A percentile compares a stretch with the other conserved stretches of the same genome.
Evolutionary conservation across 2,113 vertebrate species (phyloP).

Genomic region (Platysternon megacephalum): DNA sequence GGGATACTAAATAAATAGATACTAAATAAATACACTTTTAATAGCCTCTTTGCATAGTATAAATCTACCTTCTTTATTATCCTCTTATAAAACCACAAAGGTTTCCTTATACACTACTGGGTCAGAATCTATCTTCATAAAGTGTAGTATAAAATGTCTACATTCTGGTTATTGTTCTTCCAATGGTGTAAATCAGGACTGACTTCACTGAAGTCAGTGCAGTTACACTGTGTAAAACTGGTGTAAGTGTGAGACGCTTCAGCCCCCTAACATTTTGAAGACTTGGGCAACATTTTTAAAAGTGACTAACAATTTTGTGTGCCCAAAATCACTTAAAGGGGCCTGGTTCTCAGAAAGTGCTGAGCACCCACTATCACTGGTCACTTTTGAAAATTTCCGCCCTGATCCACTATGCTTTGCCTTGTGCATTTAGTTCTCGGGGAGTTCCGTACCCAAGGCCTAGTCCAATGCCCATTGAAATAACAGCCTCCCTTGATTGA

Average conservation of each 20-base stretch:
- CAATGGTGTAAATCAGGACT: neutral
- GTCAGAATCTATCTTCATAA: neutral
- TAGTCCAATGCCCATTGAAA: neutral
- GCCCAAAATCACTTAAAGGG: neutral
- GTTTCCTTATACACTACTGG: rapidly evolving
- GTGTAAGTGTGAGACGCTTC: neutral
- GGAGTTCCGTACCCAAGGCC: neutral
- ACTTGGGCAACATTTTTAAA: neutral
- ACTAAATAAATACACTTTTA: slow-evolving; percentile 2
- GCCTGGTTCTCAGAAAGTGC: neutral
- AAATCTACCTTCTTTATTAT: neutral
- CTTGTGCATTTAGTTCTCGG: neutral
- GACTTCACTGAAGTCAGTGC: neutral
- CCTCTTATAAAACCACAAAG: neutral
- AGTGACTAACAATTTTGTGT: neutral
- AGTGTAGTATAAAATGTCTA: neutral
- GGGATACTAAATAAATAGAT: slow-evolving; percentile 21
- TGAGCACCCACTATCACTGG: neutral
- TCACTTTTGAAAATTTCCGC: neutral
- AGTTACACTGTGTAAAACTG: neutral
- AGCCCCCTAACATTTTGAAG: neutral
- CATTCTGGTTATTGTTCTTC: neutral
- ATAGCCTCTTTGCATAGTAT: neutral
- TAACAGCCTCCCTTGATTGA: neutral
- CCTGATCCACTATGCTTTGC: neutral